Conservation (phyloP, 1,140 invertebrate genomes). For the Elysia chlorotica region DNA sequence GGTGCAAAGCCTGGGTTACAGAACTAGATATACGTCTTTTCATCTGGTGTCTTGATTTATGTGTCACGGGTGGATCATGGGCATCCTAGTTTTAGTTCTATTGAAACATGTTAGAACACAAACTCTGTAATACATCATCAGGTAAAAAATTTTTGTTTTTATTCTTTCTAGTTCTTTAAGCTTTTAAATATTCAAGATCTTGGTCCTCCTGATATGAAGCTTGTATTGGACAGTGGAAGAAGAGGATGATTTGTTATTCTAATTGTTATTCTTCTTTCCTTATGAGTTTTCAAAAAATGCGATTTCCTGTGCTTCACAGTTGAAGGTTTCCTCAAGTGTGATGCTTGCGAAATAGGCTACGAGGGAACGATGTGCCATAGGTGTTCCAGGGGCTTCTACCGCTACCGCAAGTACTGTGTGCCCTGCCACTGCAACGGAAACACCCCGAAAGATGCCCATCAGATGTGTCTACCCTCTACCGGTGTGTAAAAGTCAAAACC, state of each 20-base stretch:
- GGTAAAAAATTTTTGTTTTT: background rate
- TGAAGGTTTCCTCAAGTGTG: constrained; percentile 41
- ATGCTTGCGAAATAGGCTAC: constrained; percentile 37
- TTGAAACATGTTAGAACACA: too few relatives aligned
- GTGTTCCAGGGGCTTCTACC: constrained; percentile 38
- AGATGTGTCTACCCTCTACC: constrained; percentile 27
- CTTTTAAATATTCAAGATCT: background rate
- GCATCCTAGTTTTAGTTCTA: too few relatives aligned
- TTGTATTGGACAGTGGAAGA: background rate
- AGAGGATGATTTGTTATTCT: background rate
- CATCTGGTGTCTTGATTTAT: too few relatives aligned
- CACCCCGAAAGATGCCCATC: constrained; percentile 6
- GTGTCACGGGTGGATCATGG: too few relatives aligned
- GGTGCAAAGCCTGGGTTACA: too few relatives aligned
- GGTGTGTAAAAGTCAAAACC: constrained; percentile 25
- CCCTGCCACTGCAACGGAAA: constrained; percentile 35
- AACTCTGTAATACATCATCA: background rate
- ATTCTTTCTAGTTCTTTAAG: background rate
- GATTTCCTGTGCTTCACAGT: constrained; percentile 30
- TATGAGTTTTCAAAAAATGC: background rate
- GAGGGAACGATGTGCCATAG: constrained; percentile 41
- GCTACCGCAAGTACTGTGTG: constrained; percentile 23
- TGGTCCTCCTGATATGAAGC: background rate
- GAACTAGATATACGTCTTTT: too few relatives aligned
- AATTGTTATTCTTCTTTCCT: background rate